Conservation (phyloP, 2,888 invertebrate species). For the Euspilapteryx auroguttella region DNA sequence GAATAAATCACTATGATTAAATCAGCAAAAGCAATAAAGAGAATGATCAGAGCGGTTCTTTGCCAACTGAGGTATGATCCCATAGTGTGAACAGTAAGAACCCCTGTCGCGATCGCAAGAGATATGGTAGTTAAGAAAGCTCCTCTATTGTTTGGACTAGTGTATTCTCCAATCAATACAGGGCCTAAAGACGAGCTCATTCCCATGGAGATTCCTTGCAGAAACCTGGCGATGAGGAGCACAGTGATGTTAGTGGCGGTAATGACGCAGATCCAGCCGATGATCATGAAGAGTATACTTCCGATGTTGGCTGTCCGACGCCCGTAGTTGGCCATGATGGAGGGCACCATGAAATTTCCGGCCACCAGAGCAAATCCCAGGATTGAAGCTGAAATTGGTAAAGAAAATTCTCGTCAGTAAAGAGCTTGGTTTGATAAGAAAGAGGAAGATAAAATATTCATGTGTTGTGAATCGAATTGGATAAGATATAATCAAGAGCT, state of each 20-base stretch:
- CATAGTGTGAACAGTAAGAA: slow-evolving; percentile 57
- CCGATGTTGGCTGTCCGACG: slow-evolving; percentile 43
- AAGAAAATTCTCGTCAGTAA: too few relatives aligned
- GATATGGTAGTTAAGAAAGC: slow-evolving; percentile 57
- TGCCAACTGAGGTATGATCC: slow-evolving; percentile 63
- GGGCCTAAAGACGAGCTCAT: slow-evolving; percentile 45
- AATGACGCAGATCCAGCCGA: slow-evolving; percentile 56
- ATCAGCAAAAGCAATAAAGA: slow-evolving; percentile 35
- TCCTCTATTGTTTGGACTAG: slow-evolving; percentile 59
- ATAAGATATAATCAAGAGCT: too few relatives aligned
- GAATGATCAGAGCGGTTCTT: slow-evolving; percentile 42
- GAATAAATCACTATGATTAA: slow-evolving; percentile 27
- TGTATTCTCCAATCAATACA: slow-evolving; percentile 53
- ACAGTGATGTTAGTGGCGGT: slow-evolving; percentile 22
- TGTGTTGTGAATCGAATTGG: too few relatives aligned
- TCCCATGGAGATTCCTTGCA: slow-evolving; percentile 50
- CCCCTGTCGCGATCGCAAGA: slow-evolving; percentile 56
- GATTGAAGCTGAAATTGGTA: slow-evolving; percentile 30
- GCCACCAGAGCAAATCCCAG: slow-evolving; percentile 26
- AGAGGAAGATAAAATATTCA: too few relatives aligned
- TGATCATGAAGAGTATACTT: slow-evolving; percentile 32
- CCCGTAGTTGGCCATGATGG: slow-evolving; percentile 51
- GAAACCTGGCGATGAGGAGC: slow-evolving; percentile 21
- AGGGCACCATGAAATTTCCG: slow-evolving; percentile 24
- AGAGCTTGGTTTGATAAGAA: too few relatives aligned